Evolutionary conservation across 2,113 vertebrate species (phyloP).

Genomic region (Epinephelus fuscoguttatus): DNA sequence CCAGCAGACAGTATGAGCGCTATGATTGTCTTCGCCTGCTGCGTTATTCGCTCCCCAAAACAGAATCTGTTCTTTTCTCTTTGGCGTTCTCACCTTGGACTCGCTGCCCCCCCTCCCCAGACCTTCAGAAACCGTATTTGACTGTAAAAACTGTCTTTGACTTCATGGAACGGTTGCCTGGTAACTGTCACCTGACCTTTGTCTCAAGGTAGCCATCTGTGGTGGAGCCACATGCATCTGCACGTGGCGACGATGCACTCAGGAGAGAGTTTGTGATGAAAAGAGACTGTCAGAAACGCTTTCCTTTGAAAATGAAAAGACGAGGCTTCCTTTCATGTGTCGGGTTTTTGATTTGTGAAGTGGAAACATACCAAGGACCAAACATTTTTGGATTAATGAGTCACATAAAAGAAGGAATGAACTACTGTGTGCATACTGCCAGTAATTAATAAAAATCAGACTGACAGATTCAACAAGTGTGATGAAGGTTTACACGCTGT

Average conservation of each 20-base stretch:
- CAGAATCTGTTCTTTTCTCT: not conserved
- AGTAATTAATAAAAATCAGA: not conserved
- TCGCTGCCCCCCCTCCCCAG: not conserved
- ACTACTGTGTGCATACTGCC: not conserved
- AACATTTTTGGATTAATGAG: slow-evolving; percentile 34
- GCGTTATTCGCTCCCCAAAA: not conserved
- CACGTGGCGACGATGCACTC: not conserved
- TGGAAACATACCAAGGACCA: not conserved
- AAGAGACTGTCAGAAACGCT: slow-evolving; percentile 11
- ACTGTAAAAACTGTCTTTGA: not conserved
- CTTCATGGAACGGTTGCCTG: slow-evolving; percentile 40
- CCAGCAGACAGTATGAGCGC: not conserved
- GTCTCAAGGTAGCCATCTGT: not conserved
- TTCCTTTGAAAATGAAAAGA: slow-evolving; percentile 31
- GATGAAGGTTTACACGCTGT: not conserved
- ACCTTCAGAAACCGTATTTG: slow-evolving; percentile 1
- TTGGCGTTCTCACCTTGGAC: not conserved
- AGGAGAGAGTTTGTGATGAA: slow-evolving; percentile 23
- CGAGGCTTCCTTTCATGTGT: not conserved
- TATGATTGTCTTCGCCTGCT: slow-evolving; percentile 1
- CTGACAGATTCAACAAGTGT: not conserved
- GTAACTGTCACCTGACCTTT: slow-evolving; percentile 52
- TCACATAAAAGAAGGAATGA: slow-evolving; percentile 15
- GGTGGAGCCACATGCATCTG: not conserved
- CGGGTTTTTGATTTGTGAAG: not conserved